A percentile compares a stretch with the other conserved stretches of the same genome.
Conservation (phyloP, 2,113 vertebrate species). For the Halichoerus grypus region DNA sequence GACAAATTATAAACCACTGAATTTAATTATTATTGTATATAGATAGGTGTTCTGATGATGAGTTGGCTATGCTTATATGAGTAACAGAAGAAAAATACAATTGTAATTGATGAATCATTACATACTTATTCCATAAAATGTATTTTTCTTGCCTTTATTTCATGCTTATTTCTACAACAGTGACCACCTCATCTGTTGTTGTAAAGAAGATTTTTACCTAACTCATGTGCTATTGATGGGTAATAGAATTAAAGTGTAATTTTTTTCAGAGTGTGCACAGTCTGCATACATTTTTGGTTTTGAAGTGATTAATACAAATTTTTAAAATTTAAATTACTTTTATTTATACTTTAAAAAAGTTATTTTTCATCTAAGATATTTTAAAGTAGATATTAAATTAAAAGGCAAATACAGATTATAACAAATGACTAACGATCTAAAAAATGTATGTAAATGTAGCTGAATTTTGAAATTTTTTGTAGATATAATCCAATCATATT, state of each 20-base stretch:
- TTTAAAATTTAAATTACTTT: not conserved
- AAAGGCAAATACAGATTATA: not conserved
- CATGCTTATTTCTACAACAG: not conserved
- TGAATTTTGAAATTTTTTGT: not conserved
- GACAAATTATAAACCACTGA: not conserved
- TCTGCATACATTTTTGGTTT: slow-evolving; percentile 38
- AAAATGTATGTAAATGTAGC: slow-evolving; percentile 25
- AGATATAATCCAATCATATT: slow-evolving; percentile 35
- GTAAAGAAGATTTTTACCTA: slow-evolving; percentile 8
- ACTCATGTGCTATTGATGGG: not conserved
- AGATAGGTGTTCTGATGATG: not conserved
- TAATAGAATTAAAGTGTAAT: slow-evolving; percentile 38
- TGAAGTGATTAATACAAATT: not conserved
- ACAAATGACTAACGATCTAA: not conserved
- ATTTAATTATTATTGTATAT: not conserved
- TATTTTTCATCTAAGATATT: slow-evolving; percentile 13
- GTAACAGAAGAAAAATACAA: not conserved
- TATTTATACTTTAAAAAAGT: not conserved
- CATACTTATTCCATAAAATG: not conserved
- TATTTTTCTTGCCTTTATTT: slow-evolving; percentile 17
- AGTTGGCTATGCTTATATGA: not conserved
- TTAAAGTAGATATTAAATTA: not conserved
- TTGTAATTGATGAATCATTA: not conserved
- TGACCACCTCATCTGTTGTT: not conserved
- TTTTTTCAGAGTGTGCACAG: not conserved